Base-by-base conservation (phyloP, 2,113 vertebrate genomes). In the Axis porcinus region DNA sequence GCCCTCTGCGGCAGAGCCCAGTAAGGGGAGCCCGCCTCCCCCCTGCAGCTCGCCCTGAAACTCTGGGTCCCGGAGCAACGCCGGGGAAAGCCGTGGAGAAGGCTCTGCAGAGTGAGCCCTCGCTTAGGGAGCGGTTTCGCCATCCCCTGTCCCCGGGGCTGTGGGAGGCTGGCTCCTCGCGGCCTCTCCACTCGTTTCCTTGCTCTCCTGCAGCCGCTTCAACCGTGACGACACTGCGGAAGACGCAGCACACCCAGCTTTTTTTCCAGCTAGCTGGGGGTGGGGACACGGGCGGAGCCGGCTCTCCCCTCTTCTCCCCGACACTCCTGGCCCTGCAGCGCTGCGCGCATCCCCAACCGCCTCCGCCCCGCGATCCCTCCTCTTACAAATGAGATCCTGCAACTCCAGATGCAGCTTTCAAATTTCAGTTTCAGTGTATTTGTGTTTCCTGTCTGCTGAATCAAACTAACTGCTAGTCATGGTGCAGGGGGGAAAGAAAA, bases 321-420 rank as follows among this genome's bases (percentile, higher is more conserved):
- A 10, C 10, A 0, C 52, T 12, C 12, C 43, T 8, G 0, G 86
- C 33, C 8, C 1, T 1, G 16, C 47, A 14, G 64, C 17, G 17
- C 52, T 25, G 57, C 33, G 1, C 16, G 6, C 40, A 19, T 15
- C 6, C 30, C 13, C 25, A 6, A n/a, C 5, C 0, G 3, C n/a
- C 43, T 16, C 4, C 2, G 7, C 40, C 19, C 13, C 3, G 14
- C 16, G 0, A 21, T 54, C 33, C 0, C 19, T 21, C 21, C 7
- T 95, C 64, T 89, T 33, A 83, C 64, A 27, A 88, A 47, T 52
- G 45, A 27, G 45, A 36, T 28, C 52, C 47, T 62, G 55, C 45
- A 67, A 23, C 28, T 36, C 30, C 87, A 78, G 50, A 19, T 76
- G 58, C 23, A 5, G 12, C 76, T 54, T 84, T 84, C 82, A 64